Evolutionary conservation across 2,113 vertebrate species (phyloP).

Genomic region (Alectura lathami): DNA sequence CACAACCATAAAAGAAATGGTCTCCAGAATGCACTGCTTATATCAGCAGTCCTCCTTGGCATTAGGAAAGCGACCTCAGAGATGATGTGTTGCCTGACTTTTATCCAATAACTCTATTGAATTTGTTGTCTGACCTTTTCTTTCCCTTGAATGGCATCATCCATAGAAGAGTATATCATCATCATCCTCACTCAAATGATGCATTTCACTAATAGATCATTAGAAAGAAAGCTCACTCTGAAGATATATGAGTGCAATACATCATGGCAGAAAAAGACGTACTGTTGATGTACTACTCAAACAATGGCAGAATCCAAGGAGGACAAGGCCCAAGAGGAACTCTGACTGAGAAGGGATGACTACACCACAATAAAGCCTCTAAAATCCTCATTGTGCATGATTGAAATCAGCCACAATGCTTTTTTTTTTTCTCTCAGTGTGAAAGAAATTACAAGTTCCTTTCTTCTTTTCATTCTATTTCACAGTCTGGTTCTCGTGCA

Average conservation of each 20-base stretch:
- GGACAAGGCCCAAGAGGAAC: background rate
- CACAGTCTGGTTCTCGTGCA: background rate
- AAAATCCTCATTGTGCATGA: background rate
- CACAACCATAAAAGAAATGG: background rate
- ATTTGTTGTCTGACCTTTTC: constrained; percentile 77
- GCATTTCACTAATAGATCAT: constrained; percentile 73
- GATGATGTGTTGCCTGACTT: constrained; percentile 70
- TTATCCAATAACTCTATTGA: constrained; percentile 70
- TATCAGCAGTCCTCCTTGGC: constrained; percentile 41
- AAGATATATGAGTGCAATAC: constrained; percentile 27
- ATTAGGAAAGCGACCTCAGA: constrained; percentile 5
- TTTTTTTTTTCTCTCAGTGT: background rate
- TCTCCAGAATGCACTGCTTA: background rate
- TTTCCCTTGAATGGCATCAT: constrained; percentile 62
- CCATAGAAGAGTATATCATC: constrained; percentile 67
- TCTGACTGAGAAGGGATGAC: background rate
- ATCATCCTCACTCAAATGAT: constrained; percentile 69
- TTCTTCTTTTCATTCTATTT: background rate
- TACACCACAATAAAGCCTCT: background rate
- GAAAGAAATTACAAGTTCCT: background rate
- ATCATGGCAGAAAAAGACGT: constrained; percentile 8
- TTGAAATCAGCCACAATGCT: background rate
- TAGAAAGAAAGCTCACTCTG: constrained; percentile 58
- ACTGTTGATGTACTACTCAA: background rate
- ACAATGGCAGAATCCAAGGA: background rate